Evolutionary conservation across 2,888 invertebrate genomes (phyloP).

Genomic region (Ypsolopha scabrella): DNA sequence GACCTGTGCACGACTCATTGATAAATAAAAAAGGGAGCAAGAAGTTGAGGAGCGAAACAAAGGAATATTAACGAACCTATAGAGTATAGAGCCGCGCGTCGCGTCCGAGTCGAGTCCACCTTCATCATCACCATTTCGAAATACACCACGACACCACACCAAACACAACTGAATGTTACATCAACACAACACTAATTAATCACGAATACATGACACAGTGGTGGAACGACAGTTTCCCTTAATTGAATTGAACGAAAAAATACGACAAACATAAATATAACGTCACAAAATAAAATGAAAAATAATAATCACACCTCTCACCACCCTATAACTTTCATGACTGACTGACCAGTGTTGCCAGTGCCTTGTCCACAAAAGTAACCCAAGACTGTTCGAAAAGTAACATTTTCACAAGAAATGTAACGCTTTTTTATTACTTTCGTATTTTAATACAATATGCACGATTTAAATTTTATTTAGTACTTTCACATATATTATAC

Average conservation of each 20-base stretch:
- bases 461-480: too few species aligned
- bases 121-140: slow-evolving; percentile 57
- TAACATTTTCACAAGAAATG: too few species aligned
- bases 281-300: slow-evolving; percentile 35
- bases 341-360: slow-evolving; percentile 20
- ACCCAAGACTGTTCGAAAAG: too few species aligned
- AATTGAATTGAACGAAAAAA: slow-evolving; percentile 29
- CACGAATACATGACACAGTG: slow-evolving; percentile 28
- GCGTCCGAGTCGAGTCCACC: slow-evolving; percentile 49
- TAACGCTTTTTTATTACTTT: too few species aligned
- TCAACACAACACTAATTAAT: slow-evolving; percentile 20
- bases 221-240: slow-evolving; percentile 14
- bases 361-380: too few species aligned
- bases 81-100: slow-evolving; percentile 43
- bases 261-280: slow-evolving; percentile 30
- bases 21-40: too few species aligned
- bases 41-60: too few species aligned
- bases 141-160: slow-evolving; percentile 37
- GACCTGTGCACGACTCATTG: too few species aligned
- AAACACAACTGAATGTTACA: slow-evolving; percentile 26
- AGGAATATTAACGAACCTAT: slow-evolving; percentile 37
- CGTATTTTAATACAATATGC: too few species aligned
- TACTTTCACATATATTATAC: too few species aligned
- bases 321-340: slow-evolving; percentile 29
- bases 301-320: slow-evolving; percentile 18